Evolutionary conservation across 2,888 invertebrate species (phyloP), one percentile per base, ranked within the genome.

Genomic region (Cremastobaeus sp.): DNA sequence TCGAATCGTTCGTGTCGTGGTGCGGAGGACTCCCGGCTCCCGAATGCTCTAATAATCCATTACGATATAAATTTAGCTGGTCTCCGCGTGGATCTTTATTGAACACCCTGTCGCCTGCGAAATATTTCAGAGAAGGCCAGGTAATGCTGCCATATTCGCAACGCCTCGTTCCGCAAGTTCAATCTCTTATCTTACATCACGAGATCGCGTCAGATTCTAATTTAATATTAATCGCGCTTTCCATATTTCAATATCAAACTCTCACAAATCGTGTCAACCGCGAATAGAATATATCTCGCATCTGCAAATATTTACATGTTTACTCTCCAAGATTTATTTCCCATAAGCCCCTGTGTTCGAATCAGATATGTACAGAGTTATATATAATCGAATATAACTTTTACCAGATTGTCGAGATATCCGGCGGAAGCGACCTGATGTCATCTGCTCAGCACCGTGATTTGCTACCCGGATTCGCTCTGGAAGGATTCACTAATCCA

Each of bases 1-100:
- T 99, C 8, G 96, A 95, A 71, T 98, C 98, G 0, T 99, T 98
- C 84, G 93, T 97, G 0, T 98, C 98, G 0, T 99, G 95, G 89
- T 99, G 99, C 83, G 99, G 99, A 76, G 95, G 99, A 65, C 89
- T 99, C 18, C 99, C 99, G 0, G 98, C 99, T 0, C 99, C 99
- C 0, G 99, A 99, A 88, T 94, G 93, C 85, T 98, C 98, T 2
- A 93, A 95, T 84, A 98, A 99, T 86, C 93, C 96, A 0, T 84
- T 96, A 21, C 89, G 96, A 25, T 97, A 97, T 88, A 97, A 97
- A 85, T 97, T 97, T 88, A 98, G 97, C 9, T 99, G 99, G 99
- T 97, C 95, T 54, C 99, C 99, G 0, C 91, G 95, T 32, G 98
- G 96, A 4, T 98, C 96, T 0, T 89, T 99, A 1, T 89, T 96